Percentiles rank a stretch among this genome's conserved stretches.
phyloP scores from a whole-genome alignment of 1,140 invertebrate genomes.

The Meloidogyne exigua region DNA sequence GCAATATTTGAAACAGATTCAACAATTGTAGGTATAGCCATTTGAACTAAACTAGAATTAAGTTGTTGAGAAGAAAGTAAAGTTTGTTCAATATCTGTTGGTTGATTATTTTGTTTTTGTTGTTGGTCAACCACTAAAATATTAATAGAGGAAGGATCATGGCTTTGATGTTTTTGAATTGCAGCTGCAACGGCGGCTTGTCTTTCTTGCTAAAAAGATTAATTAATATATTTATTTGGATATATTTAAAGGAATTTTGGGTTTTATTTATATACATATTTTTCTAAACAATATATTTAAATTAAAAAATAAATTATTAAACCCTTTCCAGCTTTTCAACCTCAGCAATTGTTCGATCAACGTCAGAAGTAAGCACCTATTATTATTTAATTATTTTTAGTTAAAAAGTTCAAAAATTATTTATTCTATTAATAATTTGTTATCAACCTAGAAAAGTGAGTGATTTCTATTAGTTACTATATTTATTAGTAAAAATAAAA shows the following conservation, averaged over 20 bases:
- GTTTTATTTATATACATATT: no score
- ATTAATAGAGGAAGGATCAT: neutral
- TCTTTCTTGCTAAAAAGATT: slow-evolving; percentile 26
- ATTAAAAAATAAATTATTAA: neutral
- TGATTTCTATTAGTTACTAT: neutral
- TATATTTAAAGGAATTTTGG: no score
- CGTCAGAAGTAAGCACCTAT: slow-evolving; percentile 59
- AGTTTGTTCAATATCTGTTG: slow-evolving; percentile 1
- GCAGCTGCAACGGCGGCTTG: slow-evolving; percentile 3
- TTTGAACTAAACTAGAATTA: neutral
- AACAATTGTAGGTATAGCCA: neutral
- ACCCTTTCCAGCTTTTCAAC: slow-evolving; percentile 47
- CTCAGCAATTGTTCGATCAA: slow-evolving; percentile 61
- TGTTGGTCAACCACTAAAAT: neutral
- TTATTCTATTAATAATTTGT: neutral
- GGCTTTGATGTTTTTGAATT: neutral
- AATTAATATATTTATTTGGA: neutral
- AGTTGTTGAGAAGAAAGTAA: neutral
- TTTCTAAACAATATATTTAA: neutral
- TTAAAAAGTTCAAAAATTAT: neutral
- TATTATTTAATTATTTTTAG: neutral
- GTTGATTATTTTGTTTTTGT: neutral
- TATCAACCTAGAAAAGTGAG: neutral
- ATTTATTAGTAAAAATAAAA: no score
- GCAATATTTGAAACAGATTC: neutral